These are phyloP conservation scores for Chloropsis cyanopogon DNA, from an alignment of 2,113 vertebrate genomes.

Conservation along the genomic window DNA sequence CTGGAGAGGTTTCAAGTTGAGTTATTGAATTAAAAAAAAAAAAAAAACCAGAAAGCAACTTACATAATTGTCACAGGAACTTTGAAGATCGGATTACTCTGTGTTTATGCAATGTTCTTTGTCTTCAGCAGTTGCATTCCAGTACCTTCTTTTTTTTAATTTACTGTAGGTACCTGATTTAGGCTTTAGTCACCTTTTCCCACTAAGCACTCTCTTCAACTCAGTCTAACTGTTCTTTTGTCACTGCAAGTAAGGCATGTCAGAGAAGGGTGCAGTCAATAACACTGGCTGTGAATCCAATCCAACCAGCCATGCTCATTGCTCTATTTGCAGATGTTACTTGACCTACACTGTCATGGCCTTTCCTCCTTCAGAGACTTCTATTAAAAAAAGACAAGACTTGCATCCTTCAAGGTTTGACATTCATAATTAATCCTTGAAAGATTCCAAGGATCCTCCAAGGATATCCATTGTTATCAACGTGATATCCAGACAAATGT, in stretches of 20 bases:
- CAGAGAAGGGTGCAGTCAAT: not conserved
- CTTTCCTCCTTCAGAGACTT: not conserved
- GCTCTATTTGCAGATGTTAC: not conserved
- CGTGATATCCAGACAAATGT: not conserved
- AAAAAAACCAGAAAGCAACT: too few relatives aligned
- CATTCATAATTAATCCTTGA: not conserved
- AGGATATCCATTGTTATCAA: not conserved
- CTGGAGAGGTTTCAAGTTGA: not conserved
- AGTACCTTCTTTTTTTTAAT: not conserved
- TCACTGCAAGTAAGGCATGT: not conserved
- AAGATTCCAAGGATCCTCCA: not conserved
- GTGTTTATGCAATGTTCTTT: not conserved
- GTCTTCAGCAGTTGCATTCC: not conserved
- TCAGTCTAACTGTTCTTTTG: not conserved
- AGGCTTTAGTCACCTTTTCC: not conserved
- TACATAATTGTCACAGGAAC: not conserved
- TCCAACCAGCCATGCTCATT: not conserved
- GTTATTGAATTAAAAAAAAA: not conserved
- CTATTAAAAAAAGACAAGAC: not conserved
- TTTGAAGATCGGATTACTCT: not conserved
- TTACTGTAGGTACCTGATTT: not conserved
- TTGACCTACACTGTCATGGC: not conserved
- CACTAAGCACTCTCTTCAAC: not conserved
- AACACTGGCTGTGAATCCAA: not conserved
- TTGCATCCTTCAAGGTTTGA: not conserved